Base-by-base conservation (phyloP, 2,113 vertebrate species). In the Eubucco bourcierii region DNA sequence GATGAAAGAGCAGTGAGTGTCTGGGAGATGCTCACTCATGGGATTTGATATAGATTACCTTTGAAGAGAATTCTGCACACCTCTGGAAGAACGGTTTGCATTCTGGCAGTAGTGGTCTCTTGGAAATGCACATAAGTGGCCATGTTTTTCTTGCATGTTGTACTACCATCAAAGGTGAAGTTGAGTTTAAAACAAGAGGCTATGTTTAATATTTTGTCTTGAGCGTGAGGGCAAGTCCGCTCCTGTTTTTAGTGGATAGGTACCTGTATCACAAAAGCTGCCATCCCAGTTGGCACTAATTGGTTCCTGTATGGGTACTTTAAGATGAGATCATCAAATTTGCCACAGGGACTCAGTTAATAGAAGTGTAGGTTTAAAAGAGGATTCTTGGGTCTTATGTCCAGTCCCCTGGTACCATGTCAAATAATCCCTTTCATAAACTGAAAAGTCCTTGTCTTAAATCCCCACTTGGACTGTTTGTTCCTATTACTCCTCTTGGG, bases 381-480 rank as follows among this genome's bases (percentile, higher is more conserved):
- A 68, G 27, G 20, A 86, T 88, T 92, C 80, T 27, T 84, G 46
- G 73, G 74, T 88, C 80, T 90, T 88, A 73, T 15, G 88, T 87
- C 77, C 88, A 79, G 74, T 95, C 64, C 74, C 77, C 29, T 83
- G 74, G 88, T 96, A 93, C 94, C 90, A 92, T 92, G 77, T 95
- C 90, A 92, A 88, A 92, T 96, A 96, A 96, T 94, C 96, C 85
- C 80, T 93, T 92, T 93, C 86, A 92, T 82, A 92, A 96, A 96
- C 94, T 94, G 92, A 84, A 86, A 95, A 96, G 85, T 95, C 94
- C 90, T 88, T 84, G 92, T 93, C 96, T 96, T 94, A 96, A 96
- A 96, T 95, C 96, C 78, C 86, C 83, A 88, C 92, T 95, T 95
- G 90, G 90, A 95, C 92, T 92, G 59, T 90, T 95, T 95, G 96